Conservation (phyloP, 2,797 vertebrate genomes). For the Sternotherus odoratus region DNA sequence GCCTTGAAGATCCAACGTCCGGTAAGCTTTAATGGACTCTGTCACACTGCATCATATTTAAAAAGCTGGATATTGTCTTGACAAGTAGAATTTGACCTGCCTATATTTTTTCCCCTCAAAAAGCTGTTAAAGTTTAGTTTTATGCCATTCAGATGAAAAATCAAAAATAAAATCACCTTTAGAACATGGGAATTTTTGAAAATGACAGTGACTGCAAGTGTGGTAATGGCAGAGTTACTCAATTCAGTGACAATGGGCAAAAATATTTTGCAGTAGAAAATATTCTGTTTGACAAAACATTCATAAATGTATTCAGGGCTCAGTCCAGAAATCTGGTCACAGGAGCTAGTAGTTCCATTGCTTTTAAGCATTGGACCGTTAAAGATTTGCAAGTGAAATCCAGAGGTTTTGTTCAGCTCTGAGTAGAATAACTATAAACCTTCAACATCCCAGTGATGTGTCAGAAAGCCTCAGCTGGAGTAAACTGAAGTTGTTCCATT, state of each 20-base stretch:
- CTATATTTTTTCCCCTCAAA: not conserved
- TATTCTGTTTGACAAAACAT: not conserved
- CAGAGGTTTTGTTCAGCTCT: not conserved
- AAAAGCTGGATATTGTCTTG: not conserved
- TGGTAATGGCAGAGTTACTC: not conserved
- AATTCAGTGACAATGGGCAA: not conserved
- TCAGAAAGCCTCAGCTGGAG: not conserved
- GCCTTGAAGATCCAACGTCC: slow-evolving; percentile 35
- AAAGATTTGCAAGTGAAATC: not conserved
- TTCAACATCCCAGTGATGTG: not conserved
- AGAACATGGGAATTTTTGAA: not conserved
- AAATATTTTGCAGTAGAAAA: not conserved
- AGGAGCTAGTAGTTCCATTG: not conserved
- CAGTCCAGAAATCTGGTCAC: not conserved
- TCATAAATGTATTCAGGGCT: not conserved
- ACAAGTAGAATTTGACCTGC: not conserved
- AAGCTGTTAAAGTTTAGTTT: fast-evolving
- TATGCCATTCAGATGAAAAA: not conserved
- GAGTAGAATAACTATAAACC: not conserved
- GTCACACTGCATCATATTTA: not conserved
- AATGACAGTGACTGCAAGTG: not conserved
- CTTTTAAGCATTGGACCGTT: not conserved
- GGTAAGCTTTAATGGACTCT: not conserved
- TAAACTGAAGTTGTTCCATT: slow-evolving; percentile 33
- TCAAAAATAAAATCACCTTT: not conserved